Evolutionary conservation across 2,113 vertebrate species (phyloP).

Genomic region (Leucopsar rothschildi): DNA sequence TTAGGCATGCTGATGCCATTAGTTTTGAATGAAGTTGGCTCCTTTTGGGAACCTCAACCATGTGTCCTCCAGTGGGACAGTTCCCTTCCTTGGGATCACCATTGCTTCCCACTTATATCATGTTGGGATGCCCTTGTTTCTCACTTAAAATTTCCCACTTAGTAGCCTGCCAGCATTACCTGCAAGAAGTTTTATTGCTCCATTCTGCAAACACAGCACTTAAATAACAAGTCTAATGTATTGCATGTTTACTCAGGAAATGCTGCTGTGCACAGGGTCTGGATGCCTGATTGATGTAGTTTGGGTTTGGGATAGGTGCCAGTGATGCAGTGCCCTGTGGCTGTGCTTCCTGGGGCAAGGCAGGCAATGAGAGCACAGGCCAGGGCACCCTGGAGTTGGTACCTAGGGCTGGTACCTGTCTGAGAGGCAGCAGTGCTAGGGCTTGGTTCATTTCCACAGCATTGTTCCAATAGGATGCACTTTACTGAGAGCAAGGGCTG

Average conservation of each 20-base stretch:
- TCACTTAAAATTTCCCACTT: not conserved
- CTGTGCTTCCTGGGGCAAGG: no score
- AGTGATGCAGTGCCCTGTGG: no score
- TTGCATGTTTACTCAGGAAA: not conserved
- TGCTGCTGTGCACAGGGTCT: rapidly evolving
- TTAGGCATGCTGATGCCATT: not conserved
- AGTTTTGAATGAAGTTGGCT: not conserved
- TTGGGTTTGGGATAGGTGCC: not conserved
- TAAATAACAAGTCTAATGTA: not conserved
- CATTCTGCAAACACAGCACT: not conserved
- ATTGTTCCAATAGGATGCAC: not conserved
- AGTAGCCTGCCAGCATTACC: not conserved
- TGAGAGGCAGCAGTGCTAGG: not conserved
- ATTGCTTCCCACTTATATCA: rapidly evolving
- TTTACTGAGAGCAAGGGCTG: not conserved
- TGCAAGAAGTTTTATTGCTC: not conserved
- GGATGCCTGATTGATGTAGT: rapidly evolving
- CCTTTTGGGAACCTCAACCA: not conserved
- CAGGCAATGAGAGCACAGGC: rapidly evolving
- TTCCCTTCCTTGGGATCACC: not conserved
- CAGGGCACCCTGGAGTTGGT: not conserved
- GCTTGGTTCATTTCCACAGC: not conserved
- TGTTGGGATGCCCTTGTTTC: not conserved
- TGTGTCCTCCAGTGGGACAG: not conserved
- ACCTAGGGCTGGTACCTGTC: not conserved